These are phyloP conservation scores for Microplitis mediator DNA, from an alignment of 1,140 invertebrate species.

Conservation along the genomic window DNA sequence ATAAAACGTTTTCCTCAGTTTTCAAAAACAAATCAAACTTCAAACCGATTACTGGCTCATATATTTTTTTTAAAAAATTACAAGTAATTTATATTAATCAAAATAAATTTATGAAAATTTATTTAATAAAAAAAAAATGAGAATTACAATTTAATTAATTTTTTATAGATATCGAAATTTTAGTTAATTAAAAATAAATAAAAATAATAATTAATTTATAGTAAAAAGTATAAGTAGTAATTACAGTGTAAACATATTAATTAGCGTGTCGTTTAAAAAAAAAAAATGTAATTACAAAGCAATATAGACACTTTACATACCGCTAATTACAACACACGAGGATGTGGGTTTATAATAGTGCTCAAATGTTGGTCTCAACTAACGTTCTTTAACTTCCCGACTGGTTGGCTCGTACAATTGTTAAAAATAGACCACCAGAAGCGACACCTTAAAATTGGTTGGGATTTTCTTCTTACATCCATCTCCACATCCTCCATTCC, in stretches of 20 bases:
- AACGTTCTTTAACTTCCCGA: conserved; percentile 45
- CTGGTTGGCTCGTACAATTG: conserved; percentile 44
- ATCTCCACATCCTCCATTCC: background rate
- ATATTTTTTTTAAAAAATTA: too few relatives aligned
- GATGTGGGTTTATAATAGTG: conserved; percentile 51
- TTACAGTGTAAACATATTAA: background rate
- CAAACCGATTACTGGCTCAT: too few relatives aligned
- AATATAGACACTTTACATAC: conserved; percentile 32
- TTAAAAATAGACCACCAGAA: conserved; percentile 56
- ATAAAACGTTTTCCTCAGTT: background rate
- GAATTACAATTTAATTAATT: too few relatives aligned
- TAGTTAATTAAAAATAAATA: too few relatives aligned
- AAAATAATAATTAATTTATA: too few relatives aligned
- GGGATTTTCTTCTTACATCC: conserved; percentile 6
- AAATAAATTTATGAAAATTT: too few relatives aligned
- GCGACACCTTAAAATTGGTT: conserved; percentile 49
- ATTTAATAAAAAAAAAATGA: too few relatives aligned
- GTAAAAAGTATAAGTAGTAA: too few relatives aligned
- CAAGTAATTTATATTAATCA: too few relatives aligned
- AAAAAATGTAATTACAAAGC: background rate
- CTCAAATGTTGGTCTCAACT: conserved; percentile 25
- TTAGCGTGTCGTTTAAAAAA: background rate
- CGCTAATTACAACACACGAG: conserved; percentile 42
- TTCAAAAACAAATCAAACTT: background rate
- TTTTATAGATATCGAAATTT: too few relatives aligned